A percentile compares a stretch with the other conserved stretches of the same genome.
phyloP scores from a whole-genome alignment of 2,888 invertebrate genomes.

The Notodonta ziczac region DNA sequence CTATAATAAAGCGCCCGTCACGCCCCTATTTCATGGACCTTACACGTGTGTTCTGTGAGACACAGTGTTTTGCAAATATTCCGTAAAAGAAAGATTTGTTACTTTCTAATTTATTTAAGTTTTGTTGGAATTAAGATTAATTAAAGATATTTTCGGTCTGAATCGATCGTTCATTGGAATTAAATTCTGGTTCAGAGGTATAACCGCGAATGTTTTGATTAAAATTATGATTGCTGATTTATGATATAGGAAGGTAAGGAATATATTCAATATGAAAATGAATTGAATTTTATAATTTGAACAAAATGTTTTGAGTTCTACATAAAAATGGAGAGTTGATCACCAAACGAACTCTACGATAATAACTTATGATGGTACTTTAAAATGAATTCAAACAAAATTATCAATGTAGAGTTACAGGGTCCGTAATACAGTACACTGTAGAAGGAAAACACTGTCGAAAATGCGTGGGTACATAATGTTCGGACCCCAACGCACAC shows the following conservation, averaged over 20 bases:
- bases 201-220: too few relatives aligned
- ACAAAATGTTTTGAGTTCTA: too few relatives aligned
- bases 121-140: too few relatives aligned
- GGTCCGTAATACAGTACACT: constrained; percentile 38
- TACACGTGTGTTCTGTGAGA: constrained; percentile 1
- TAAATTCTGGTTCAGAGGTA: too few relatives aligned
- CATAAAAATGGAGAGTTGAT: too few relatives aligned
- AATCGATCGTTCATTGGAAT: too few relatives aligned
- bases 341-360: neutral
- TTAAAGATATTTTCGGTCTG: too few relatives aligned
- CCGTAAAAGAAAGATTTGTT: neutral
- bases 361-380: neutral
- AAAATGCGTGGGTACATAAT: constrained; percentile 75
- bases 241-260: too few relatives aligned
- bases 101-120: too few relatives aligned
- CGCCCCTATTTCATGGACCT: constrained; percentile 16
- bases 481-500: constrained; percentile 80
- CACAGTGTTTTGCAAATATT: constrained; percentile 8
- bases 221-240: too few relatives aligned
- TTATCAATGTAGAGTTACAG: constrained; percentile 27
- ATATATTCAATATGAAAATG: too few relatives aligned
- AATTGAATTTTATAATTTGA: too few relatives aligned
- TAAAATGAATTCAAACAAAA: constrained; percentile 15
- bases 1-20: constrained; percentile 30
- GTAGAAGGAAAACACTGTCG: constrained; percentile 62